Evolutionary conservation across 2,888 invertebrate species (phyloP), one percentile per base, ranked within the genome.

Genomic region (Dioctria rufipes): DNA sequence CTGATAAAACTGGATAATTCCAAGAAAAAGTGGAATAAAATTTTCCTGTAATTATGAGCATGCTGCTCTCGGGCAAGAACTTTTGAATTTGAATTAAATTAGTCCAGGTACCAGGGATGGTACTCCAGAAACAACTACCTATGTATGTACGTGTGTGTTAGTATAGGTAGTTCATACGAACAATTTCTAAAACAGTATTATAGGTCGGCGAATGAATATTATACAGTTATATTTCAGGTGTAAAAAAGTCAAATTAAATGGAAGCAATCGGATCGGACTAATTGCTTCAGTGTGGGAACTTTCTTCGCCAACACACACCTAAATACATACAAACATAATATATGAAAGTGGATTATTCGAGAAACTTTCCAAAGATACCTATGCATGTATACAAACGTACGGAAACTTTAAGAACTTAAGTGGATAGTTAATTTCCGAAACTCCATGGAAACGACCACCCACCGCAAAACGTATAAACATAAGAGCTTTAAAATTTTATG

Each of bases 71-170:
- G 69, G 73, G 60, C 43, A 43, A 25, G 73, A 75, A 75, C 60
- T 75, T 75, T 75, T 13, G 60, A 75, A 75, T 75, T 75, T 13
- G 60, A 75, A 75, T 75, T 75, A 60, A 75, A 75, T 75, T 75
- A 25, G 73, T 75, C 25, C 40, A 43, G 43, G 13, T 42, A 1
- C 25, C 60, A 25, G 60, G 42, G 49, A 25, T 49, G 25, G 46
- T n/a, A 46, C 49, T 25, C 25, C 25, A 25, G 49, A 13, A 25
- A 75, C 60, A 13, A 37, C 37, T 5, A 69, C 39, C 25, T 25
- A 1, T 25, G 25, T 25, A 25, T 25, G 25, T 25, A 25, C 2
- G 25, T 25, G 25, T 25, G 65, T 65, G 65, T 11, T 42, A 8
- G 69, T 69, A 9, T 39, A n/a, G n/a, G n/a, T n/a, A 51, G 39